A percentile compares a stretch with the other conserved stretches of the same genome.
These are phyloP conservation scores for Caenorhabditis plicata DNA, from an alignment of 2,888 invertebrate species.

Conservation along the genomic window DNA sequence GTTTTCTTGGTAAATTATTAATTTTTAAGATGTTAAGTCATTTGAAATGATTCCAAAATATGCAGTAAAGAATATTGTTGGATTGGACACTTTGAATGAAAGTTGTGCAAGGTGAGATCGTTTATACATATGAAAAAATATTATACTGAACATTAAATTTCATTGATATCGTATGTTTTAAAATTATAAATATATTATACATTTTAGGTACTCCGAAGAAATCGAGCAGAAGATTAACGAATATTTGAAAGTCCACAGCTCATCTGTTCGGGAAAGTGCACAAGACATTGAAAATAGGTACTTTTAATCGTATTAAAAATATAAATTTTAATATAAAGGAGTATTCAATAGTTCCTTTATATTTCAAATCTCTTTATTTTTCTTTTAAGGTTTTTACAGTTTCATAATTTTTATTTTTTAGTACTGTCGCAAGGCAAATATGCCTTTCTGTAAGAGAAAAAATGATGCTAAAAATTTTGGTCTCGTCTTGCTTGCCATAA, in stretches of 20 bases:
- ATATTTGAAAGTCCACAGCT: not conserved
- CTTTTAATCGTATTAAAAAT: too few species aligned
- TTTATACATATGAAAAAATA: not conserved
- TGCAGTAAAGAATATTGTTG: not conserved
- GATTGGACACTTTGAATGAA: not conserved
- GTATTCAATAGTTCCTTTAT: too few species aligned
- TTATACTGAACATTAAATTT: not conserved
- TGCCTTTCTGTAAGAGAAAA: too few species aligned
- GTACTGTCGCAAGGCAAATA: too few species aligned
- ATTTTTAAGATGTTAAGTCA: not conserved
- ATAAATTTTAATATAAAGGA: too few species aligned
- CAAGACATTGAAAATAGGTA: not conserved
- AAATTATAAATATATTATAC: too few species aligned
- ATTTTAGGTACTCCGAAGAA: not conserved
- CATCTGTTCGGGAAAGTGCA: not conserved
- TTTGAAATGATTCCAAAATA: not conserved
- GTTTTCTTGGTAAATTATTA: not conserved
- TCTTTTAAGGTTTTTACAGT: too few species aligned
- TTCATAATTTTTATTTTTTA: too few species aligned
- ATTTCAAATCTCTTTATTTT: too few species aligned
- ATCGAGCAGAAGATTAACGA: not conserved
- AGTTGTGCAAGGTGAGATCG: not conserved
- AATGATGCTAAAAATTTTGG: too few species aligned
- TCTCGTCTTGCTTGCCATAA: too few species aligned
- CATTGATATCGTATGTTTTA: too few species aligned